Percentiles rank a stretch among this genome's conserved stretches.
Evolutionary conservation across 2,797 vertebrate genomes (phyloP).

Genomic region (Loriculus beryllinus): DNA sequence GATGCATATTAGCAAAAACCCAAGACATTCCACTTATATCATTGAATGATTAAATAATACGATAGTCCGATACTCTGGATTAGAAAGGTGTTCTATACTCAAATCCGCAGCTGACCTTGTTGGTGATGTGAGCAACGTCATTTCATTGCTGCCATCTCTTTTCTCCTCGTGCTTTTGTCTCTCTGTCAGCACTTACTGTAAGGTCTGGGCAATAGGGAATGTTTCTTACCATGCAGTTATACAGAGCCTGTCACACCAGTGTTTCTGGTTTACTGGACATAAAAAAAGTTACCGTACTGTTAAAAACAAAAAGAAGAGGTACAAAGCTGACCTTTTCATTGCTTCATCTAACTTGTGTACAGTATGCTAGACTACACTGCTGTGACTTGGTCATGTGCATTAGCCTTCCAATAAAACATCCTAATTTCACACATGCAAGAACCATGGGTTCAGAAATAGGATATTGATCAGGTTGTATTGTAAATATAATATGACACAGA

Average conservation of each 20-base stretch:
- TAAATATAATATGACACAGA: slow-evolving; percentile 22
- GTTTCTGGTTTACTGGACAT: not conserved
- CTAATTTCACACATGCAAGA: not conserved
- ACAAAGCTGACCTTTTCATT: slow-evolving; percentile 13
- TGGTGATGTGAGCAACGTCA: not conserved
- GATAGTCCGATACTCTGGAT: fast-evolving
- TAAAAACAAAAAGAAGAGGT: not conserved
- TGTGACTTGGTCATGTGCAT: not conserved
- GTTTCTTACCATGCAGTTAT: not conserved
- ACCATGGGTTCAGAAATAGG: slow-evolving; percentile 16
- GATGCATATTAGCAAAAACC: not conserved
- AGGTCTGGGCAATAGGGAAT: not conserved
- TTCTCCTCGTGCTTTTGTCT: not conserved
- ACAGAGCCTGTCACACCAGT: not conserved
- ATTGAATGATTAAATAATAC: not conserved
- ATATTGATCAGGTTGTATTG: slow-evolving; percentile 41
- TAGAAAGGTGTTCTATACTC: not conserved
- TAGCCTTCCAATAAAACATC: slow-evolving; percentile 32
- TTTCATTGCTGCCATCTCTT: not conserved
- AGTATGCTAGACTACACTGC: not conserved
- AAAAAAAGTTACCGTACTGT: not conserved
- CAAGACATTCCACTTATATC: not conserved
- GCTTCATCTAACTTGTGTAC: not conserved
- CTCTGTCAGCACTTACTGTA: not conserved
- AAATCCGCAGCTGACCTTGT: not conserved